Conservation (phyloP, 2,113 vertebrate species). For the Lophotis ruficrista region DNA sequence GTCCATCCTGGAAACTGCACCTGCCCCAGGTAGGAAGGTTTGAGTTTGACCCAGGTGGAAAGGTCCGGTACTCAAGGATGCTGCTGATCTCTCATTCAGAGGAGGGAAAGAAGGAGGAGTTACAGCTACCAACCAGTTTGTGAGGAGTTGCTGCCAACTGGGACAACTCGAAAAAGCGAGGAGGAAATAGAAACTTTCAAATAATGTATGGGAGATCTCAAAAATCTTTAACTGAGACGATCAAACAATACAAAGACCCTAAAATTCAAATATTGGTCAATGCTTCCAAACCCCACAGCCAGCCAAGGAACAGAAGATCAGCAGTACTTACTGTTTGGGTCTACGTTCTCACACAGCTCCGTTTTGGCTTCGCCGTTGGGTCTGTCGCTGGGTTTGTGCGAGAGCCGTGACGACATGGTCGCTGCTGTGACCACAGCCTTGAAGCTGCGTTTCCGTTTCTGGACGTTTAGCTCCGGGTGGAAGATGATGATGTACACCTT, state of each 20-base stretch:
- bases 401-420: conserved; percentile 93
- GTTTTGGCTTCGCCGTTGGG: conserved; percentile 97
- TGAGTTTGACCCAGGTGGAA: neutral
- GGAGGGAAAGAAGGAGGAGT: neutral
- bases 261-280: neutral
- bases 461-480: conserved; percentile 96
- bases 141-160: neutral
- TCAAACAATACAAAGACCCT: neutral
- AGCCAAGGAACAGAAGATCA: neutral
- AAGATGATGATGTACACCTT: conserved; percentile 99
- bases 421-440: conserved; percentile 95
- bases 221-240: neutral
- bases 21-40: neutral
- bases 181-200: neutral
- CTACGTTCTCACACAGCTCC: conserved; percentile 92
- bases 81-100: neutral
- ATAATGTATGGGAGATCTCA: neutral
- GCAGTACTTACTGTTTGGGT: conserved; percentile 90
- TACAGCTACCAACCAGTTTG: neutral
- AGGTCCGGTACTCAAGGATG: neutral
- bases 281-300: neutral
- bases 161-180: neutral
- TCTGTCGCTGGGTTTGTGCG: conserved; percentile 92
- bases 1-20: neutral
- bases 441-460: conserved; percentile 95